Evolutionary conservation across 2,888 invertebrate genomes (phyloP), one percentile per base, ranked within the genome.

Genomic region (Torymus texanus): DNA sequence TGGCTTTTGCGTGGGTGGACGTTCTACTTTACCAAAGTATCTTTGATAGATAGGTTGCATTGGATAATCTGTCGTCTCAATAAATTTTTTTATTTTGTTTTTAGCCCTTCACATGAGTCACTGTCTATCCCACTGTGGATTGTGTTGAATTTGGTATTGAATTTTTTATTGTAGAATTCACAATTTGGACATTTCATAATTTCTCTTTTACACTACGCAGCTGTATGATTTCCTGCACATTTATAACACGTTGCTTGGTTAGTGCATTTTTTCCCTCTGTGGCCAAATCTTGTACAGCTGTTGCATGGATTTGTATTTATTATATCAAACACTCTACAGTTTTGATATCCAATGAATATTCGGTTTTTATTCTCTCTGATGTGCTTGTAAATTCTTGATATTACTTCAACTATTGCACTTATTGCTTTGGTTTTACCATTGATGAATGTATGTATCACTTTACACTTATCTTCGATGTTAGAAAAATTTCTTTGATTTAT

Each of bases 61-160:
- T 61, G 61, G 21, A 21, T 61, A 59, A 5, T 61, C 21, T 11
- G 24, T 61, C 24, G 1, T 21, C 21, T 61, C 61, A 21, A 61
- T 61, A 61, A 21, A 61, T 61, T 61, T 21, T 12, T 61, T 61
- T 21, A 61, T 61, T 61, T 61, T 61, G 61, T 61, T 61, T 56
- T 56, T 21, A 21, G 2, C 21, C 1, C 21, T 21, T 21, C 21
- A 21, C 21, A 21, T 21, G 21, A 21, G 21, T 21, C 1, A 21
- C 21, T 21, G 21, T 21, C 1, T 21, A 21, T 21, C 21, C 1
- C 21, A 21, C 21, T 21, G 21, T 21, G 21, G 21, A 2, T 21
- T 21, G 21, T 21, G 21, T 21, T 21, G 2, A 21, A 21, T 21
- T 21, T 21, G 21, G 21, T 21, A 1, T 21, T 21, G 21, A 21